These are phyloP conservation scores for Poecile atricapillus DNA, from an alignment of 2,113 vertebrate species.

Conservation along the genomic window DNA sequence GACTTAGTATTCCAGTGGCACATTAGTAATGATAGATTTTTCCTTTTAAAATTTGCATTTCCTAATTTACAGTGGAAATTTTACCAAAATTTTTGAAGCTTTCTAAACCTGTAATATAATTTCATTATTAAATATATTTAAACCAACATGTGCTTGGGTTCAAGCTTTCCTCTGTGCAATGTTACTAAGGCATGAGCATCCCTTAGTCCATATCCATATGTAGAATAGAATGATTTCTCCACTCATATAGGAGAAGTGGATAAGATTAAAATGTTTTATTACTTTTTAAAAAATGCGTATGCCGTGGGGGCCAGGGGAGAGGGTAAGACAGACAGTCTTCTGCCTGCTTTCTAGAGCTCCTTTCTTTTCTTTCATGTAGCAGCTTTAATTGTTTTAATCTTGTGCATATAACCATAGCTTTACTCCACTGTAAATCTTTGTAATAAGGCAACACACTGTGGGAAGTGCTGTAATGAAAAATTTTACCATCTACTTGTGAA, in stretches of 20 bases:
- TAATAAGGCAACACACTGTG: not conserved
- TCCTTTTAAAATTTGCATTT: not conserved
- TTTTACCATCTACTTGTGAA: not conserved
- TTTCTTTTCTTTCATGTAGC: not conserved
- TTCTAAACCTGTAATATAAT: not conserved
- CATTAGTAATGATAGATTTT: not conserved
- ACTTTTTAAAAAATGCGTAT: not conserved
- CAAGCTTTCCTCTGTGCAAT: not conserved
- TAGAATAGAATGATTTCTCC: not conserved
- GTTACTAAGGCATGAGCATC: not conserved
- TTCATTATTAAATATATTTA: not conserved
- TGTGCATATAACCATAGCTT: not conserved
- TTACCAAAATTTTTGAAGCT: not conserved
- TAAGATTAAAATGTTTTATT: not conserved
- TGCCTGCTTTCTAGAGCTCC: not conserved
- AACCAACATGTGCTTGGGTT: not conserved
- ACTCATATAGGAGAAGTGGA: not conserved
- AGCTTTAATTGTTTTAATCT: not conserved
- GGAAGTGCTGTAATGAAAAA: not conserved
- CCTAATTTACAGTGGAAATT: not conserved
- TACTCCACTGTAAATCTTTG: not conserved
- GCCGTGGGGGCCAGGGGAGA: accelerated
- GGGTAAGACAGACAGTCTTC: accelerated
- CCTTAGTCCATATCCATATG: not conserved
- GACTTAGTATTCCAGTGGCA: not conserved